These are phyloP conservation scores for Phenacoccus solenopsis DNA, from an alignment of 1,140 invertebrate genomes.

Conservation along the genomic window DNA sequence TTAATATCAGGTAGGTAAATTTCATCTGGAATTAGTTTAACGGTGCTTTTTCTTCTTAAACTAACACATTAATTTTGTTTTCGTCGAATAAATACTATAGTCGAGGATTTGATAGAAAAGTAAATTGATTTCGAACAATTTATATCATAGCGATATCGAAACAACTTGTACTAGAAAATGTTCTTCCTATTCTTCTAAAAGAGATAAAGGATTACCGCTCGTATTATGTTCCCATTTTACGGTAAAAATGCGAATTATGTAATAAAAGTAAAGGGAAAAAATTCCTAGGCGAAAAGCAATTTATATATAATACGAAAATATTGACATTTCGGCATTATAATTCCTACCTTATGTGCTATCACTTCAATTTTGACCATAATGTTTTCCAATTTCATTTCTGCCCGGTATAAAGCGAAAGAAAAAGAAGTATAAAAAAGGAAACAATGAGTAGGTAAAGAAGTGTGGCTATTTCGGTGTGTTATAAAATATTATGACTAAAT, in stretches of 20 bases:
- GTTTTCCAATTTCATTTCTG: not conserved
- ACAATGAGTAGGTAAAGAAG: not conserved
- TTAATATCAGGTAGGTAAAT: not conserved
- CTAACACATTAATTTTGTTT: not conserved
- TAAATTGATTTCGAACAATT: not conserved
- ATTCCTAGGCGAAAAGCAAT: not conserved
- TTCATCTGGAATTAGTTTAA: too few species aligned
- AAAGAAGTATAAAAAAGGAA: too few species aligned
- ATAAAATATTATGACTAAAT: conserved; percentile 6
- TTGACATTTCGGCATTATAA: not conserved
- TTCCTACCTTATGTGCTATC: not conserved
- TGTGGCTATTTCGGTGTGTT: not conserved
- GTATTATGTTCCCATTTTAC: not conserved
- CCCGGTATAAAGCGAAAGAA: too few species aligned
- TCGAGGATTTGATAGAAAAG: not conserved
- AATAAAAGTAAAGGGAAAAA: not conserved
- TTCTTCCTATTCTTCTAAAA: not conserved
- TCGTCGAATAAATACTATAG: not conserved
- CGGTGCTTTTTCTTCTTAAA: too few species aligned
- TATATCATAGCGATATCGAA: not conserved
- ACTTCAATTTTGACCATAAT: not conserved
- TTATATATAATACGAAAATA: not conserved
- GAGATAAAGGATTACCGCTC: not conserved
- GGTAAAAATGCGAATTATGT: not conserved
- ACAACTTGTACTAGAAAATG: not conserved